A percentile compares a stretch with the other conserved stretches of the same genome.
Evolutionary conservation across 2,113 vertebrate species (phyloP).

Genomic region (Brachionichthys hirsutus): DNA sequence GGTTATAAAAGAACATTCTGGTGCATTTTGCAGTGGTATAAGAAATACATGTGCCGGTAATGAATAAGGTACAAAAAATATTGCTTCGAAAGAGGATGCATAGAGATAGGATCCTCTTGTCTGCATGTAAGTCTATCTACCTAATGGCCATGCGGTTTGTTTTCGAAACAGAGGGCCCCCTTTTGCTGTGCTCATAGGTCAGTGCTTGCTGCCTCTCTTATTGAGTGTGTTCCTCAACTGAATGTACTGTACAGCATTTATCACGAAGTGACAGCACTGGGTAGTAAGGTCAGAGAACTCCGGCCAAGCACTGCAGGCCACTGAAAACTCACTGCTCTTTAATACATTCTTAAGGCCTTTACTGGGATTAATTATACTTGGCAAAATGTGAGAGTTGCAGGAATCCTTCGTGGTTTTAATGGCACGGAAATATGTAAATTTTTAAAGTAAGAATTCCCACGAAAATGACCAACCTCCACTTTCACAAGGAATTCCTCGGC

Average conservation of each 20-base stretch:
- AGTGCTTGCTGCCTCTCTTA: slow-evolving; percentile 51
- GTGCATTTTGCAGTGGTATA: too few relatives aligned
- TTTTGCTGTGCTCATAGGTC: slow-evolving; percentile 46
- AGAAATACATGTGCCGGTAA: too few relatives aligned
- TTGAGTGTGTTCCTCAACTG: slow-evolving; percentile 45
- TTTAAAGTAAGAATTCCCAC: slow-evolving; percentile 1
- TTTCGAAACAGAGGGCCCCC: slow-evolving; percentile 58
- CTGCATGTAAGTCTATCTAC: slow-evolving; percentile 22
- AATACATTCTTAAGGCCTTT: slow-evolving; percentile 22
- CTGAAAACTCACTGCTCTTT: slow-evolving; percentile 23
- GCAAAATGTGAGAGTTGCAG: slow-evolving; percentile 10
- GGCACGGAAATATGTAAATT: slow-evolving; percentile 18
- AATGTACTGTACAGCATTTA: slow-evolving; percentile 46
- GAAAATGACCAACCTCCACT: slow-evolving; percentile 4
- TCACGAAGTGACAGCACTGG: slow-evolving; percentile 43
- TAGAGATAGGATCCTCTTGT: too few relatives aligned
- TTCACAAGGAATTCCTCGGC: background rate
- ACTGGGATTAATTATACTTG: slow-evolving; percentile 24
- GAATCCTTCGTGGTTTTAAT: slow-evolving; percentile 26
- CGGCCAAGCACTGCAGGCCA: too few relatives aligned
- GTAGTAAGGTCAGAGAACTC: slow-evolving; percentile 46
- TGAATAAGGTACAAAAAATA: too few relatives aligned
- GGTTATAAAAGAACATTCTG: too few relatives aligned
- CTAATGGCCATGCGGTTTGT: slow-evolving; percentile 34
- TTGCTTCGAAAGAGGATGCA: too few relatives aligned